A percentile compares a stretch with the other conserved stretches of the same genome.
phyloP scores from a whole-genome alignment of 2,888 invertebrate genomes.

The Lasioglossum oenotherae region DNA sequence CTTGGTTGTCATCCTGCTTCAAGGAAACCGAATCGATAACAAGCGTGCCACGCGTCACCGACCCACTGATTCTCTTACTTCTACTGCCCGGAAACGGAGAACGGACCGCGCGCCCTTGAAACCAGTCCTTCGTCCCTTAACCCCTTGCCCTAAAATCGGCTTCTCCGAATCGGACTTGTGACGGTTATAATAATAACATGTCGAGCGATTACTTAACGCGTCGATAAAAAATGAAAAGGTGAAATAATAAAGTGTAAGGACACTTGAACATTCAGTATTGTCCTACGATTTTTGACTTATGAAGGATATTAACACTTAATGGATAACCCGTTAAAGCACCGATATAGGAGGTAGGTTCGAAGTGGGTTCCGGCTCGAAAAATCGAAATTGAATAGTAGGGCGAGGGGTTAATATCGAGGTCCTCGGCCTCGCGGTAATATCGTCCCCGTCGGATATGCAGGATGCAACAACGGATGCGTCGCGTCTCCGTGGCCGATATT shows the following conservation, averaged over 20 bases:
- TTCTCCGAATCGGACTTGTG: too few species aligned
- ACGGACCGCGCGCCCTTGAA: not conserved
- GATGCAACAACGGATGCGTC: constrained; percentile 33
- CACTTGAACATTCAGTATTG: too few species aligned
- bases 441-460: constrained; percentile 33
- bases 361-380: not conserved
- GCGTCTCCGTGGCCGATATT: constrained; percentile 66
- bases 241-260: too few species aligned
- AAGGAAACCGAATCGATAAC: constrained; percentile 79
- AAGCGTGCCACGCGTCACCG: constrained; percentile 76
- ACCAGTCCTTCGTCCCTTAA: not conserved
- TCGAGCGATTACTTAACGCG: too few species aligned
- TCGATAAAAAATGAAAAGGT: too few species aligned
- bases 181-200: too few species aligned
- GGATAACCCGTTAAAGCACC: too few species aligned
- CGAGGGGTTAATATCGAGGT: constrained; percentile 21
- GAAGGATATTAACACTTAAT: too few species aligned
- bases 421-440: constrained; percentile 56
- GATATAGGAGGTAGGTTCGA: not conserved
- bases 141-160: not conserved
- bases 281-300: too few species aligned
- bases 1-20: constrained; percentile 76
- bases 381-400: not conserved
- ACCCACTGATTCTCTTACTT: constrained; percentile 69
- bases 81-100: not conserved